Evolutionary conservation across 1,140 invertebrate species (phyloP), one percentile per base, ranked within the genome.

Genomic region (Monomorium pharaonis): DNA sequence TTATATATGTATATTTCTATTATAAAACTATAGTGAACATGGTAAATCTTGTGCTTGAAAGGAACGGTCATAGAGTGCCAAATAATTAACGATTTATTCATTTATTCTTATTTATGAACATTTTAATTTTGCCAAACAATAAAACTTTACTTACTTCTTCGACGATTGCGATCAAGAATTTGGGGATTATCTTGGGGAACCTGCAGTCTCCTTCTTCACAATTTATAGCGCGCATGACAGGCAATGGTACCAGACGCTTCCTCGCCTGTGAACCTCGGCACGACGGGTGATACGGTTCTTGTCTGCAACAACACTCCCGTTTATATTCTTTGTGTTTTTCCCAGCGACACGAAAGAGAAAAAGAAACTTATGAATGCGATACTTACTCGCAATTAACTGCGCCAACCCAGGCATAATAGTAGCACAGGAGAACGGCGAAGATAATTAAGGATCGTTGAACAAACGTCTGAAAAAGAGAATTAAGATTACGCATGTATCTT

Each of bases 341-440:
- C n/a, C 3, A 33, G 7, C 4, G 42, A 72, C 18, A 87, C 74
- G 16, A 54, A 27, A 3, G 60, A 85, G 54, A 75, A n/a, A 67
- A 60, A 60, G 14, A 33, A 37, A 47, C 0, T 6, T 37, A n/a
- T 85, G 5, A 33, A 58, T 47, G 18, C 18, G 18, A 56, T 27
- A 93, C 93, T 89, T 86, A 93, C 93, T 92, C 92, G 92, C 93
- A 93, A 44, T 93, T 72, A 21, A 88, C 76, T 65, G n/a, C 84
- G 54, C 70, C 51, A 42, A 10, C 87, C 85, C 49, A 62, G 65
- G 37, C 81, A 86, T 91, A 88, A 67, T 90, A 88, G 65, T 91
- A 92, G 65, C 91, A 92, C 9, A 90, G 84, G 21, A 93, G 70
- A 69, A 93, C 86, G 44, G 90, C 89, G 30, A 93, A 65, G 33